Evolutionary conservation across 2,888 invertebrate species (phyloP).

Genomic region (Protophormia terraenovae): DNA sequence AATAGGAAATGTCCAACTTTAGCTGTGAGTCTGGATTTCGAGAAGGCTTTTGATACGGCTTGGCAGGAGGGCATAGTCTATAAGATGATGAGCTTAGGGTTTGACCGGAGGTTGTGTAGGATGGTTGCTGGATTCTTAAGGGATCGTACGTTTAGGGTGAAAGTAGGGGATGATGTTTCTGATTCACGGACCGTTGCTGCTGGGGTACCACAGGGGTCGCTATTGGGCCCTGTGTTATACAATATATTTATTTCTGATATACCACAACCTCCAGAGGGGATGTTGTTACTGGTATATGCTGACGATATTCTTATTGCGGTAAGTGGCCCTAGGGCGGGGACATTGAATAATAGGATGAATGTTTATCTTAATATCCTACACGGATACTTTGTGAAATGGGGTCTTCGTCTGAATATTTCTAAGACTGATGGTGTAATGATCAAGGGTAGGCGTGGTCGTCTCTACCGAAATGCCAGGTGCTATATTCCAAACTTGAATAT

Average conservation of each 20-base stretch:
- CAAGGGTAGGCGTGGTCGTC: neutral
- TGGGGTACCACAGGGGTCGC: neutral
- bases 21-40: constrained; percentile 13
- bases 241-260: neutral
- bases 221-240: neutral
- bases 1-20: neutral
- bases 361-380: neutral
- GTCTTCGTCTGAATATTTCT: neutral
- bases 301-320: neutral
- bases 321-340: too few species aligned
- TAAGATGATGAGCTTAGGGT: neutral
- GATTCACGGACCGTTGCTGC: neutral
- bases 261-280: neutral
- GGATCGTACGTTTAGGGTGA: neutral
- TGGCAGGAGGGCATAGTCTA: neutral
- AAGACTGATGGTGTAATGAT: neutral
- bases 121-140: neutral
- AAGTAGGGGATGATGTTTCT: neutral
- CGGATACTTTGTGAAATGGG: neutral
- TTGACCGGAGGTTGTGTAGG: neutral
- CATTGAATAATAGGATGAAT: too few species aligned
- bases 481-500: too few species aligned
- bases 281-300: neutral
- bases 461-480: too few species aligned
- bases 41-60: too few species aligned